Base-by-base conservation (phyloP, 2,888 invertebrate genomes). In the Megamerina dolium region DNA sequence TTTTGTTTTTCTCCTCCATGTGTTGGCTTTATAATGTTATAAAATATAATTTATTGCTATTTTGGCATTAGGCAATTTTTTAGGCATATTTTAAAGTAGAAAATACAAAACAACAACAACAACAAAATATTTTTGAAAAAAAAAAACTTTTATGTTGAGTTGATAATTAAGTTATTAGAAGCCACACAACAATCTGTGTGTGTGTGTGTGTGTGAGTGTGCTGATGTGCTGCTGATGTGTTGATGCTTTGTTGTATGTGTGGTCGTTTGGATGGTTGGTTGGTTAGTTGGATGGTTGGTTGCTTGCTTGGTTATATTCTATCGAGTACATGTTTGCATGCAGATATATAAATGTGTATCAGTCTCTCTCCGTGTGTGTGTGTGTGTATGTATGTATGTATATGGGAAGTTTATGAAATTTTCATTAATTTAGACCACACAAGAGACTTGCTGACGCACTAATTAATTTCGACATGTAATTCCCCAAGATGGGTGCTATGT, bases 161-260 rank as follows among this genome's bases (percentile, higher is more conserved):
- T 60, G 60, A 59, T 60, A 60, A 60, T 60, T 59, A 60, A 60
- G 60, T 60, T 60, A 60, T 60, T 60, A 59, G 53, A 55, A 59
- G 43, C 49, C 59, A 53, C 53, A 49, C 45, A 12, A 31, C 43
- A 53, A 45, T 16, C 32, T 17, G 14, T 31, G 20, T 14, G n/a
- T 23, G 18, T 21, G 5, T 30, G 19, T 17, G 16, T 4, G 18
- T 29, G 18, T 29, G 29, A 17, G 18, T 39, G 20, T 39, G 20
- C 35, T 38, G 37, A 45, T 43, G 38, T 45, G 45, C 43, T 51
- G 45, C 10, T 31, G 16, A 16, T 31, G 20, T 14, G n/a, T 23
- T 12, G 14, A 4, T 30, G 19, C 8, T 8, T 4, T 9, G 14
- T 12, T 29, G 29, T 29, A 14, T 39, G 20, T 39, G 20, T 37